Evolutionary conservation across 1,140 invertebrate genomes (phyloP), one percentile per base, ranked within the genome.

Genomic region (Drosophila pallidifrons): DNA sequence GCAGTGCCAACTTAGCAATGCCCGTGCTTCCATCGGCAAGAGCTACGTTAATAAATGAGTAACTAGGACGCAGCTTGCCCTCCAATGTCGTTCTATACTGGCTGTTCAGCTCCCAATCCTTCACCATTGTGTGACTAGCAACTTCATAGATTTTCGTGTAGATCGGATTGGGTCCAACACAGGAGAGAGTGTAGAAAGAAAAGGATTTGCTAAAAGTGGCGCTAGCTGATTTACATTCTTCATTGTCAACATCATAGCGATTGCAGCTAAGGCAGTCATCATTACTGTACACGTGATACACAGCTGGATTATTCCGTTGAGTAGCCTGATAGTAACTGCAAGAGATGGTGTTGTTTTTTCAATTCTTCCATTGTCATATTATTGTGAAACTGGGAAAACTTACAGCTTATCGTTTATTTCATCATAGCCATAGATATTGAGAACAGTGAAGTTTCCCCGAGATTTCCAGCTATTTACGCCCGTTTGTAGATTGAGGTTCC

Each of bases 171-270:
- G 92, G 92, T n/a, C 96, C 96, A 32, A 92, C 94, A 87, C 98
- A 99, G 51, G 94, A 95, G 45, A 97, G 93, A 2, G 95, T 94
- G 85, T 96, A 96, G 82, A 95, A 94, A 0, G 94, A 94, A 38
- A 94, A 95, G 55, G 95, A 94, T 38, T 93, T 94, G 82, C 96
- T 97, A 76, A 98, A 95, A 28, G 94, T 94, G 13, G 94, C 93
- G 0, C 91, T 81, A 35, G 93, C 94, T 68, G 93, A 93, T 2
- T 82, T 69, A 73, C 94, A 94, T 1, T 65, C 60, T 2, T 77
- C 91, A 0, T 93, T 93, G 5, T 93, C 93, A 0, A 92, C 93
- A 81, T 94, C 77, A 25, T 45, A 35, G 0, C 93, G 61, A 4
- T 73, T 28, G 59, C 94, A 94, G 55, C 93, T 93, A 0, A 95